phyloP scores from a whole-genome alignment of 2,888 invertebrate species.

The Halictus quadricinctus region DNA sequence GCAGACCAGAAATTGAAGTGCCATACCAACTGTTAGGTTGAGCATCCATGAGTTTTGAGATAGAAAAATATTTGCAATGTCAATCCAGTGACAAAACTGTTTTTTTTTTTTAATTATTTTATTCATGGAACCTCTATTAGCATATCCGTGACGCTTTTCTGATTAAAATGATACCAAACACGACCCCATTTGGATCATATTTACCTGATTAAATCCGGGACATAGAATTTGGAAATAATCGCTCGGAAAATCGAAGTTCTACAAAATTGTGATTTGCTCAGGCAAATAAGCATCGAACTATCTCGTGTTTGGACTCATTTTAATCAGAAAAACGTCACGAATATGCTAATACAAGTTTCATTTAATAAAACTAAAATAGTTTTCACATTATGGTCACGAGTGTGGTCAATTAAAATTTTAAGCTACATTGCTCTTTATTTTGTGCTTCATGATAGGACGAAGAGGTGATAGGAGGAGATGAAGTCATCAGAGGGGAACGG shows the following conservation, averaged over 20 bases:
- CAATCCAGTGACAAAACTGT: not conserved
- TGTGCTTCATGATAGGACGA: not conserved
- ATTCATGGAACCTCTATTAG: not conserved
- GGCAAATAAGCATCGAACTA: not conserved
- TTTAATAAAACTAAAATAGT: no score
- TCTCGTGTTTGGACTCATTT: not conserved
- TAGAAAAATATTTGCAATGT: no score
- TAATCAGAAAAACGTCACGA: no score
- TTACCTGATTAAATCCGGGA: no score
- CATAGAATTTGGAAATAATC: no score
- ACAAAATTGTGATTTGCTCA: not conserved
- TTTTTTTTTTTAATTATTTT: not conserved
- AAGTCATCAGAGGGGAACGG: not conserved
- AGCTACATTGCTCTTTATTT: no score
- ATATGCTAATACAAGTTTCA: no score
- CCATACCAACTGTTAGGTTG: not conserved
- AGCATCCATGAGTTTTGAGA: slow-evolving; percentile 5
- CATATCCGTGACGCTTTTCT: not conserved
- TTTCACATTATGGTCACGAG: no score
- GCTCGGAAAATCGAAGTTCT: no score
- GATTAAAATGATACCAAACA: not conserved
- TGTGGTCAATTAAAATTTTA: no score
- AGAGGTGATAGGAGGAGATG: not conserved
- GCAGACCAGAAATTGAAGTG: slow-evolving; percentile 40
- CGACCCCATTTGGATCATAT: not conserved